phyloP scores from a whole-genome alignment of 2,797 vertebrate genomes.

The Muscicapa comitata region DNA sequence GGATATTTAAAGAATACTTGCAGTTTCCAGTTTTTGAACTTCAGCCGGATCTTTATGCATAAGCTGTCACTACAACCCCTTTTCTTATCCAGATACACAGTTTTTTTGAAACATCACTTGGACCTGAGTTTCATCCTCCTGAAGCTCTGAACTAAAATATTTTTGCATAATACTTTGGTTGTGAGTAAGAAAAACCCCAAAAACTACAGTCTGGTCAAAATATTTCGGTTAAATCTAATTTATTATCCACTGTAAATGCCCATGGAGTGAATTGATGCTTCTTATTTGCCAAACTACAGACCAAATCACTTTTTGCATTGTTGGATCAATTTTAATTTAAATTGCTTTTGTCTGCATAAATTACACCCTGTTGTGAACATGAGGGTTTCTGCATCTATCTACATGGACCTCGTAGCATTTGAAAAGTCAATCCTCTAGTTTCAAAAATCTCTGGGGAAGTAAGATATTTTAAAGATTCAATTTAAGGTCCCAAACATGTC shows the following conservation, averaged over 20 bases:
- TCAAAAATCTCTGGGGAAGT: not conserved
- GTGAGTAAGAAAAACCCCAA: not conserved
- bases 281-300: conserved; percentile 49
- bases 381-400: not conserved
- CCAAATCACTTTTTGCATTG: conserved; percentile 17
- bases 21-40: conserved; percentile 32
- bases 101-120: not conserved
- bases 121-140: not conserved
- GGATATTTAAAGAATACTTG: not conserved
- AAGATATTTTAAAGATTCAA: not conserved
- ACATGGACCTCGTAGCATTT: not conserved
- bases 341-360: conserved; percentile 50
- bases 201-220: not conserved
- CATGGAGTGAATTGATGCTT: conserved; percentile 26
- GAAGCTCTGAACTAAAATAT: not conserved
- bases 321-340: conserved; percentile 45
- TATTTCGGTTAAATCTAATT: conserved; percentile 29
- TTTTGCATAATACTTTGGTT: not conserved
- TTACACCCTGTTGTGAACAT: not conserved
- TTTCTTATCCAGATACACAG: not conserved
- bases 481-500: not conserved
- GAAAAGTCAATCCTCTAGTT: not conserved
- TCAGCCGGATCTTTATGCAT: not conserved
- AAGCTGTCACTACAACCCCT: not conserved
- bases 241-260: conserved; percentile 25